Conservation (phyloP, 64 coral and sea anemone genomes). For the Porites lutea region DNA sequence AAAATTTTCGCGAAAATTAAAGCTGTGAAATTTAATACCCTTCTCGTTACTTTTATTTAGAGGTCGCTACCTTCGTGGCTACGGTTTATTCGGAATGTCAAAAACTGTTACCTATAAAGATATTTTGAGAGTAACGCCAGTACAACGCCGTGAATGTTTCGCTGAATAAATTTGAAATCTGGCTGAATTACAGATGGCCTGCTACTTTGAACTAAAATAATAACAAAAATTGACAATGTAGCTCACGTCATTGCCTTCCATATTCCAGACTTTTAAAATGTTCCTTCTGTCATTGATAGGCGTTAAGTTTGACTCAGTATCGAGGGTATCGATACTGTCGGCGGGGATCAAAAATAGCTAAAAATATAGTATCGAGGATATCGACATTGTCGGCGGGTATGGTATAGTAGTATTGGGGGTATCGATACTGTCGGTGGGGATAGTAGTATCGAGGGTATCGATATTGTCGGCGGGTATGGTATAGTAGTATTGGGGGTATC, state of each 20-base stretch:
- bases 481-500: too few relatives aligned
- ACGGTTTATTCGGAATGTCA: not conserved
- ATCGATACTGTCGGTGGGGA: too few relatives aligned
- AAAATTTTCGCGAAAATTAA: not conserved
- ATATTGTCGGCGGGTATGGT: too few relatives aligned
- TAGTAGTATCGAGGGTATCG: too few relatives aligned
- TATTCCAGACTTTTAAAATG: not conserved
- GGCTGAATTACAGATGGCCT: not conserved
- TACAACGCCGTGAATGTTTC: not conserved
- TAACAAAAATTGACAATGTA: not conserved
- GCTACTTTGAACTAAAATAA: slow-evolving; percentile 10
- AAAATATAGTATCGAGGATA: too few relatives aligned
- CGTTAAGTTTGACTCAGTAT: not conserved
- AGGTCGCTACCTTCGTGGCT: not conserved
- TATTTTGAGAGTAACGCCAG: not conserved
- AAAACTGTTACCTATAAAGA: not conserved
- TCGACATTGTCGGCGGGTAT: too few relatives aligned
- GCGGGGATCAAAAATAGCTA: too few relatives aligned
- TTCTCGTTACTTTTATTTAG: not conserved
- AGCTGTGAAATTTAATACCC: not conserved
- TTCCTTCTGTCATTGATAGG: not conserved
- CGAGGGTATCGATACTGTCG: too few relatives aligned
- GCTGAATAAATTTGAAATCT: not conserved
- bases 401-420: too few relatives aligned
- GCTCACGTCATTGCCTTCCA: not conserved